Conservation (phyloP, 2,888 invertebrate species). For the Hoplodrina blanda region DNA sequence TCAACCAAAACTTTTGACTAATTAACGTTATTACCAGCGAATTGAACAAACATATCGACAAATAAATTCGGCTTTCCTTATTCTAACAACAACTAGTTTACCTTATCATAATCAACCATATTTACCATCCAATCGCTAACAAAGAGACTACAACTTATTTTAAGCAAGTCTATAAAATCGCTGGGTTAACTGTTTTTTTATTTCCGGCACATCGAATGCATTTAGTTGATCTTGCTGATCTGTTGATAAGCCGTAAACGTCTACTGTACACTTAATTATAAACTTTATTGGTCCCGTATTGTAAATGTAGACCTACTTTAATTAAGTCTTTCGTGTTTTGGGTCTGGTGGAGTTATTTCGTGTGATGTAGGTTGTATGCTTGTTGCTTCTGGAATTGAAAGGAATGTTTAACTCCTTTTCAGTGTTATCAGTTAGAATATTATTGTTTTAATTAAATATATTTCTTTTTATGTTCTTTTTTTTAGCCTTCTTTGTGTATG, state of each 20-base stretch:
- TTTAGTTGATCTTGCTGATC: constrained; percentile 47
- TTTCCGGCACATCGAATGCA: constrained; percentile 54
- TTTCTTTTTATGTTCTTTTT: background rate
- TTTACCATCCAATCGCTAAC: constrained; percentile 16
- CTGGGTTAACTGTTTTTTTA: constrained; percentile 61
- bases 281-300: constrained; percentile 42
- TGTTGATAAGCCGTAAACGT: constrained; percentile 47
- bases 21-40: too few relatives aligned
- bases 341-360: background rate
- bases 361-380: background rate
- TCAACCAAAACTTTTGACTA: too few relatives aligned
- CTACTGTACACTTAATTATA: constrained; percentile 30
- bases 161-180: constrained; percentile 55
- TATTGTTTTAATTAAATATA: background rate
- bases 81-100: background rate
- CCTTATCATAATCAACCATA: too few relatives aligned
- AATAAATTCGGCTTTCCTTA: background rate
- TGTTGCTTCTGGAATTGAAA: background rate
- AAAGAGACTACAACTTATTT: constrained; percentile 11
- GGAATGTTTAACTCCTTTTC: background rate
- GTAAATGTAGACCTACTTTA: constrained; percentile 29
- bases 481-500: background rate
- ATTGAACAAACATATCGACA: background rate
- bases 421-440: background rate
- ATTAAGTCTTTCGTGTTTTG: constrained; percentile 22